Percentiles rank a stretch among this genome's conserved stretches.
phyloP scores from a whole-genome alignment of 2,797 vertebrate genomes.

The Sitta carolinensis region DNA sequence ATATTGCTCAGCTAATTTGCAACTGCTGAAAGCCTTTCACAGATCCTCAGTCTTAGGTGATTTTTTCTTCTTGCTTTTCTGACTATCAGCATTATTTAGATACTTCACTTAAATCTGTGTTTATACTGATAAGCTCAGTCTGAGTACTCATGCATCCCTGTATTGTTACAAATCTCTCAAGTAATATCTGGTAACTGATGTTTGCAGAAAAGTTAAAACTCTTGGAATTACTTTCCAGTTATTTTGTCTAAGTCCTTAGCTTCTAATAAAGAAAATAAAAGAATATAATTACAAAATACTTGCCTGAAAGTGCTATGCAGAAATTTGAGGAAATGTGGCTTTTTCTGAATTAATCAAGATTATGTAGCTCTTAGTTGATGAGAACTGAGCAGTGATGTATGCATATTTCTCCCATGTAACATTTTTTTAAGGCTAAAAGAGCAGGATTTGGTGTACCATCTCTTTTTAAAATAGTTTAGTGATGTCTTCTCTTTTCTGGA shows the following conservation, averaged over 20 bases:
- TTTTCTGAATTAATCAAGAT: not conserved
- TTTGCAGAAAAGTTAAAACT: not conserved
- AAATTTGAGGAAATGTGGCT: not conserved
- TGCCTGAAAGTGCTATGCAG: not conserved
- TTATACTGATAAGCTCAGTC: not conserved
- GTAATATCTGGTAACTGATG: not conserved
- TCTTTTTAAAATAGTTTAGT: not conserved
- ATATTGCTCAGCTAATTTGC: not conserved
- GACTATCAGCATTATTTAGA: not conserved
- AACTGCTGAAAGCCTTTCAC: not conserved
- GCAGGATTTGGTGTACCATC: not conserved
- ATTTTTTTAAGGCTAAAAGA: not conserved
- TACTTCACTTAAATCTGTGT: not conserved
- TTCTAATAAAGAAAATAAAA: not conserved
- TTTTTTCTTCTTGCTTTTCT: not conserved
- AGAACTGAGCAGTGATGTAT: not conserved
- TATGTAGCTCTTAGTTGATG: not conserved
- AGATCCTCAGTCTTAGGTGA: not conserved
- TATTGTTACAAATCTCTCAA: not conserved
- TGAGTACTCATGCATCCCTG: not conserved
- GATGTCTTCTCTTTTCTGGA: not conserved
- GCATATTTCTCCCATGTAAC: not conserved
- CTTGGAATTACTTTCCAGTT: not conserved
- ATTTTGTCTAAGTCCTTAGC: not conserved
- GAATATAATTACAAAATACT: not conserved